Conservation (phyloP, 1,140 invertebrate species). For the Bombus huntii region DNA sequence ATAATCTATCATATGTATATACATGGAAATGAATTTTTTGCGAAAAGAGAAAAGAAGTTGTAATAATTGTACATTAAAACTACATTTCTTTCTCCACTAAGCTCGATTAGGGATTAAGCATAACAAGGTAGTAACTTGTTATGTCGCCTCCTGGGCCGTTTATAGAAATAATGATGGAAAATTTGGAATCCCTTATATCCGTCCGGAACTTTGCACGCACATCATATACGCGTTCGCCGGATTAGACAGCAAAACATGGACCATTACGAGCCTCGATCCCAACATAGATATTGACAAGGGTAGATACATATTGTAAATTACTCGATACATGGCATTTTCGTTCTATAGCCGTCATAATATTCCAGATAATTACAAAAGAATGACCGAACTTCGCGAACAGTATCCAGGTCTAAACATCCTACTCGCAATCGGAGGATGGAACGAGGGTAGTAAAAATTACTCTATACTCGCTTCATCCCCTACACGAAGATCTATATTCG, state of each 20-base stretch:
- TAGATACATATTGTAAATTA: slow-evolving; percentile 77
- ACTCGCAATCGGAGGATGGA: slow-evolving; percentile 94
- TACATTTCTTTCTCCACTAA: slow-evolving; percentile 17
- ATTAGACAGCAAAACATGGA: slow-evolving; percentile 85
- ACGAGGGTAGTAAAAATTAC: slow-evolving; percentile 92
- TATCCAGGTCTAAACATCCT: slow-evolving; percentile 90
- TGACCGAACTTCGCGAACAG: slow-evolving; percentile 86
- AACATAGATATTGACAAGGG: slow-evolving; percentile 90
- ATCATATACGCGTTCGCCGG: slow-evolving; percentile 94
- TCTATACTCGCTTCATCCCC: slow-evolving; percentile 87
- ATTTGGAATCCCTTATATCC: slow-evolving; percentile 87
- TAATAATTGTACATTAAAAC: not conserved
- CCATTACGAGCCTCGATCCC: slow-evolving; percentile 88
- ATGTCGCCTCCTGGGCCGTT: slow-evolving; percentile 90
- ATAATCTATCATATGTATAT: not conserved
- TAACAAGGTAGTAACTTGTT: slow-evolving; percentile 89
- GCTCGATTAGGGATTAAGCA: slow-evolving; percentile 55
- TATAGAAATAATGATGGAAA: slow-evolving; percentile 87
- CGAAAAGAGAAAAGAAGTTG: not conserved
- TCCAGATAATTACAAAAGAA: slow-evolving; percentile 84
- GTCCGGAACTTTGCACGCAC: slow-evolving; percentile 92
- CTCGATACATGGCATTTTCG: not conserved
- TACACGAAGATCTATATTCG: slow-evolving; percentile 85
- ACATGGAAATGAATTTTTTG: not conserved
- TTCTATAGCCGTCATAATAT: not conserved